Evolutionary conservation across 2,113 vertebrate species (phyloP), one percentile per base, ranked within the genome.

Genomic region (Lamprotornis superbus): DNA sequence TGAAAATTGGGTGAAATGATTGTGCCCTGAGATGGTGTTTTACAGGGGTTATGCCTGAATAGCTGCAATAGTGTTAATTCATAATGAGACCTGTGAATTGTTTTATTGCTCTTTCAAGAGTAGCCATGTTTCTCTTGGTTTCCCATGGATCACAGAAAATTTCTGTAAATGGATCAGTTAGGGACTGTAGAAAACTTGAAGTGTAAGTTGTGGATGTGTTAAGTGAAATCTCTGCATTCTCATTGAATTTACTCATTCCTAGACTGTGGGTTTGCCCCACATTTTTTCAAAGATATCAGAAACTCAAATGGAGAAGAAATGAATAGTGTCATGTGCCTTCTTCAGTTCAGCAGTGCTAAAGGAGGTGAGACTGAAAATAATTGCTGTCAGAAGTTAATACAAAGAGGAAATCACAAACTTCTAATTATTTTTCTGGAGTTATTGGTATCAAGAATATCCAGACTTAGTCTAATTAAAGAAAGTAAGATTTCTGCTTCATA

Each of bases 1-100:
- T 87, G 85, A 81, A 88, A 91, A 87, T 40, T 60, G 52, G 73
- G 80, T 90, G 69, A 94, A 88, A 44, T 75, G 39, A n/a, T 78
- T 81, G 39, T 92, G 40, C 33, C 68, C 56, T 40, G 64, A 90
- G 59, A 90, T 92, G 33, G 12, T 59, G 50, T 77, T 90, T 89
- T 63, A 56, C 0, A 1, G 42, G 64, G 70, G 68, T 60, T 83
- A 10, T 7, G 42, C 50, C 80, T 87, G 37, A 85, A 83, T 44
- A 49, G 44, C n/a, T 91, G 82, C 35, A 50, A 0, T 56, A 69
- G 47, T 31, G 24, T 82, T 93, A 84, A 90, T 81, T 95, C 74
- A 40, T 84, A 82, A 35, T 40, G 65, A 69, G 61, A 39, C 15
- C 19, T 69, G 40, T 74, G 31, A 53, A 39, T 91, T 81, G 39